Percentiles rank a stretch among this genome's conserved stretches.
phyloP scores from a whole-genome alignment of 2,888 invertebrate species.

The Philonicus albiceps region DNA sequence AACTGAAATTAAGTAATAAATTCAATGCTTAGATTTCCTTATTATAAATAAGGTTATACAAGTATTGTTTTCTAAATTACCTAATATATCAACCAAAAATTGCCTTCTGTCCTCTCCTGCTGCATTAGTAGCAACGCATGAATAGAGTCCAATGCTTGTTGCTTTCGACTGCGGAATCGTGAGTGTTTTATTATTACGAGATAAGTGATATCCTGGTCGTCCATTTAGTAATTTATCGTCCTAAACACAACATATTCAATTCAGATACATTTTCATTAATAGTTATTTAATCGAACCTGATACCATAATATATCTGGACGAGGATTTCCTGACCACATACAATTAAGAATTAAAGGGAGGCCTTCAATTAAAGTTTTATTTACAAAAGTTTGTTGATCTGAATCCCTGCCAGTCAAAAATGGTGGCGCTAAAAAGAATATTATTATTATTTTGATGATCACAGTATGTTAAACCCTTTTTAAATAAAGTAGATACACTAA shows the following conservation, averaged over 20 bases:
- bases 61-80: conserved; percentile 56
- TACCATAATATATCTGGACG: conserved; percentile 70
- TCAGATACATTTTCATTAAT: background rate
- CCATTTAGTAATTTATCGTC: conserved; percentile 14
- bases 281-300: conserved; percentile 59
- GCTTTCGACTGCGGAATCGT: conserved; percentile 58
- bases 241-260: background rate
- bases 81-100: conserved; percentile 64
- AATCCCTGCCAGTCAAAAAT: conserved; percentile 39
- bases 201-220: background rate
- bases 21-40: background rate
- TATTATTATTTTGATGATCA: conserved; percentile 44
- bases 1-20: conserved; percentile 18
- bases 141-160: conserved; percentile 66
- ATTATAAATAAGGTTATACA: background rate
- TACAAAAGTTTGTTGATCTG: conserved; percentile 1
- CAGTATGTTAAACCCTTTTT: no score
- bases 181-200: conserved; percentile 62
- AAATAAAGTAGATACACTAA: no score
- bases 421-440: conserved; percentile 39
- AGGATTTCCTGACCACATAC: conserved; percentile 70
- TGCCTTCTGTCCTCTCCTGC: conserved; percentile 65
- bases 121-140: conserved; percentile 68
- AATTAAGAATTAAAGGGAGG: conserved; percentile 65
- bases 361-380: conserved; percentile 57